phyloP scores from a whole-genome alignment of 2,888 invertebrate genomes.

The Lasioglossum calceatum region DNA sequence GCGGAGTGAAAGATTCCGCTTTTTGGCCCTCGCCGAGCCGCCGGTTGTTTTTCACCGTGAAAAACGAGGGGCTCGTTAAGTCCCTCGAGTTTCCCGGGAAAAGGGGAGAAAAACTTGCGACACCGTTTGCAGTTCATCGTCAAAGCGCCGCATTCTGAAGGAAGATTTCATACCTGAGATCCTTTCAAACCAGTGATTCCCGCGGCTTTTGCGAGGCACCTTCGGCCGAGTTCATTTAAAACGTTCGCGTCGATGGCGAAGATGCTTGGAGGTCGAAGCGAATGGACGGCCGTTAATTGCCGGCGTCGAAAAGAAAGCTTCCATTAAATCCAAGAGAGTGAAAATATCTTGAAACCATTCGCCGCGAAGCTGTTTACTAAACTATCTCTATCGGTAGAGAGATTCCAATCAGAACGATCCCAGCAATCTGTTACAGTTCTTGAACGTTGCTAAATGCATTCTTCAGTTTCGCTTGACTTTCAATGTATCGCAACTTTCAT shows the following conservation, averaged over 20 bases:
- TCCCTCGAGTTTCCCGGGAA: neutral
- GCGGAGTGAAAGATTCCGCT: neutral
- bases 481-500: neutral
- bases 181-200: neutral
- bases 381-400: neutral
- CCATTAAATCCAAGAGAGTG: neutral
- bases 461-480: neutral
- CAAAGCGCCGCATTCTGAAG: neutral
- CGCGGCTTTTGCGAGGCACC: neutral
- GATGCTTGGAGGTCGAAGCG: neutral
- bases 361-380: neutral
- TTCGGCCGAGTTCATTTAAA: neutral
- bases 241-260: neutral
- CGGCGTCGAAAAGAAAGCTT: neutral
- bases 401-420: neutral
- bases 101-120: neutral
- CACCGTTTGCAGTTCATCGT: neutral
- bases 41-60: constrained; percentile 1
- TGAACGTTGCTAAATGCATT: neutral
- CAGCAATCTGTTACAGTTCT: neutral
- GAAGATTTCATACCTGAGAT: constrained; percentile 4
- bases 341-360: neutral
- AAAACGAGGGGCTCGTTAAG: neutral
- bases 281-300: neutral
- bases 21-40: neutral